Evolutionary conservation across 2,113 vertebrate species (phyloP), one percentile per base, ranked within the genome.

Genomic region (Callopanchax toddi): DNA sequence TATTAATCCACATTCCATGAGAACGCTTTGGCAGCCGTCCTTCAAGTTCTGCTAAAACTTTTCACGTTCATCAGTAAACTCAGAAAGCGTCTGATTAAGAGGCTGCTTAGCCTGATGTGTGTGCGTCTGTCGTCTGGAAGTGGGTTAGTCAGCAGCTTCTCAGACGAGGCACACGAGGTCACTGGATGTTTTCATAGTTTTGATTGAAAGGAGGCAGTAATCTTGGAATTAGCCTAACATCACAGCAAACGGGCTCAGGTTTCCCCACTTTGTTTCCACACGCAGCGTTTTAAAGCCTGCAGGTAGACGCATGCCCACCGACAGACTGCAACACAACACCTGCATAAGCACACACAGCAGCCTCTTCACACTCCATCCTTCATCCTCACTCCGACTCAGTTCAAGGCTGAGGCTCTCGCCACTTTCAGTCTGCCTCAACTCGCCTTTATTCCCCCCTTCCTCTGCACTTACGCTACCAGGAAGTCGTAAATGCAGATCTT

Each of bases 161-260:
- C 34, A 76, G 46, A 60, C 15, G 48, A 64, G 39, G 18, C 60
- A 53, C 55, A 60, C 48, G 26, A 20, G 18, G 40, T 71, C 59
- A 53, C 34, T 29, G 9, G 32, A 18, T 56, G 50, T 71, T 60
- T 53, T 45, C 12, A 25, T 10, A 26, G 46, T 53, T 81, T 77
- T 82, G 78, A 76, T 84, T 86, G 78, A 84, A 82, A 79, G 75
- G 71, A 82, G 76, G 66, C 40, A 20, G 52, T 85, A 84, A 87
- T 88, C 76, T 77, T 69, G 67, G 83, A 68, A 70, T 85, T 80
- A 84, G 67, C 49, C 61, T 65, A 64, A 73, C 71, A 77, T 83
- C 54, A 56, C 5, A 39, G 66, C n/a, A 57, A 78, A 81, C 62
- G 63, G 61, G 76, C 69, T 87, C 63, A 15, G 18, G 75, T 76